Conservation (phyloP, 2,888 invertebrate genomes). For the Xylota sylvarum region DNA sequence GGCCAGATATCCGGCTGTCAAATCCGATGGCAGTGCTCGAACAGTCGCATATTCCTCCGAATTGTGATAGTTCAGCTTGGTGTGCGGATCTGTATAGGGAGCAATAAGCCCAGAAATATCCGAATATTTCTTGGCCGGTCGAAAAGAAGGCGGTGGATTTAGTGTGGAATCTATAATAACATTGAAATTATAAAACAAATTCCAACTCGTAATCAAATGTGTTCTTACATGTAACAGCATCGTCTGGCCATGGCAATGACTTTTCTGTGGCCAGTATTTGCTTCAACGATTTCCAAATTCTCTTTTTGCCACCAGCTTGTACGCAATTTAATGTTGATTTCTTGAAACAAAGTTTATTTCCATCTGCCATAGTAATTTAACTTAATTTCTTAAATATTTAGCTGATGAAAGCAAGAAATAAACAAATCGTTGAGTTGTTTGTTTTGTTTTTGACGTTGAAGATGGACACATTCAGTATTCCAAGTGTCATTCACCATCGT, state of each 20-base stretch:
- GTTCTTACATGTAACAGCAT: constrained; percentile 88
- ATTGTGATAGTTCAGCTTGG: constrained; percentile 93
- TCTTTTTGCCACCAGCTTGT: constrained; percentile 87
- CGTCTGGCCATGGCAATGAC: constrained; percentile 91
- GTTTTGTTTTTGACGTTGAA: background rate
- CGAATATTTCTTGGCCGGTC: constrained; percentile 96
- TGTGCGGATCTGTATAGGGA: constrained; percentile 95
- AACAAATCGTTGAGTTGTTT: constrained; percentile 7
- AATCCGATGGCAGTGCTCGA: constrained; percentile 94
- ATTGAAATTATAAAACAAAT: background rate
- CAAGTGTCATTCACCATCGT: too few relatives aligned
- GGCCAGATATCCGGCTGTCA: constrained; percentile 95
- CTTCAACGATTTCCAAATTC: constrained; percentile 94
- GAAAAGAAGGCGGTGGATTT: constrained; percentile 96
- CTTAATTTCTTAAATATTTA: background rate
- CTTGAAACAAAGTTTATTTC: constrained; percentile 78
- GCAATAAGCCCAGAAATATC: constrained; percentile 95
- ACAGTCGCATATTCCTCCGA: constrained; percentile 95
- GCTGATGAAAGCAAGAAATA: background rate
- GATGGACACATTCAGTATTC: background rate
- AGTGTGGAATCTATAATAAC: constrained; percentile 90
- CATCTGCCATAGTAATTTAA: constrained; percentile 32
- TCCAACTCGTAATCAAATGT: background rate
- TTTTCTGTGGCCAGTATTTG: constrained; percentile 94
- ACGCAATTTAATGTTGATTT: constrained; percentile 80